phyloP scores from a whole-genome alignment of 2,113 vertebrate genomes.

The Blennius ocellaris region DNA sequence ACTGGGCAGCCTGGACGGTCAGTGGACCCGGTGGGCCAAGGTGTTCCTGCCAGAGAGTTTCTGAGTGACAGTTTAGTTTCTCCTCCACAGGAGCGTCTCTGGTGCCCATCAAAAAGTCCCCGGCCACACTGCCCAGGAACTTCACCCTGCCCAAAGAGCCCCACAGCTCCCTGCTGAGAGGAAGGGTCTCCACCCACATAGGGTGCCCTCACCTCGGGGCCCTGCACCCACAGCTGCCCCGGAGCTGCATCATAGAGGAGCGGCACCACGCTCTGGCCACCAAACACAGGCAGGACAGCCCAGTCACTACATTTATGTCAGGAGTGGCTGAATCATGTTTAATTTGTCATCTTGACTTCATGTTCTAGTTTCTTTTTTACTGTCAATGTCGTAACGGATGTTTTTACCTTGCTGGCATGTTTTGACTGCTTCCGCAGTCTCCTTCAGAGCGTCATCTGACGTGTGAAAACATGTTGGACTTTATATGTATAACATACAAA shows the following conservation, averaged over 20 bases:
- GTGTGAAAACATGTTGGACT: too few relatives aligned
- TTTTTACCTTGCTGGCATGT: too few relatives aligned
- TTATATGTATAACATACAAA: too few relatives aligned
- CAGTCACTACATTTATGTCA: not conserved
- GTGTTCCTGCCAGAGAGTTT: accelerated
- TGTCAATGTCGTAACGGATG: too few relatives aligned
- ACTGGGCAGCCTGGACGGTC: conserved; percentile 83
- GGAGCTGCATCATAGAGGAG: conserved; percentile 97
- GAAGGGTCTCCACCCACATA: conserved; percentile 89
- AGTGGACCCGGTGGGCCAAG: conserved; percentile 26
- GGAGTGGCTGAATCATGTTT: too few relatives aligned
- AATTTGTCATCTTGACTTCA: too few relatives aligned
- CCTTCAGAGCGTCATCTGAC: too few relatives aligned
- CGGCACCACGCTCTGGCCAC: conserved; percentile 94
- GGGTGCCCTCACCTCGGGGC: conserved; percentile 90
- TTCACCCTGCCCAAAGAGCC: conserved; percentile 84
- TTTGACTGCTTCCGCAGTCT: too few relatives aligned
- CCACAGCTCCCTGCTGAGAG: conserved; percentile 83
- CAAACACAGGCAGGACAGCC: conserved; percentile 98
- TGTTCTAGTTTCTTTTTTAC: too few relatives aligned
- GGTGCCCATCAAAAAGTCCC: conserved; percentile 85
- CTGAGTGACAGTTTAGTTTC: not conserved
- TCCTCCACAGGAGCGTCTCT: conserved; percentile 65
- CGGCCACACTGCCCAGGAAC: conserved; percentile 85
- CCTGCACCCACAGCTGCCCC: conserved; percentile 89